Conservation (phyloP, 2,888 invertebrate species). For the Philereme transversata region DNA sequence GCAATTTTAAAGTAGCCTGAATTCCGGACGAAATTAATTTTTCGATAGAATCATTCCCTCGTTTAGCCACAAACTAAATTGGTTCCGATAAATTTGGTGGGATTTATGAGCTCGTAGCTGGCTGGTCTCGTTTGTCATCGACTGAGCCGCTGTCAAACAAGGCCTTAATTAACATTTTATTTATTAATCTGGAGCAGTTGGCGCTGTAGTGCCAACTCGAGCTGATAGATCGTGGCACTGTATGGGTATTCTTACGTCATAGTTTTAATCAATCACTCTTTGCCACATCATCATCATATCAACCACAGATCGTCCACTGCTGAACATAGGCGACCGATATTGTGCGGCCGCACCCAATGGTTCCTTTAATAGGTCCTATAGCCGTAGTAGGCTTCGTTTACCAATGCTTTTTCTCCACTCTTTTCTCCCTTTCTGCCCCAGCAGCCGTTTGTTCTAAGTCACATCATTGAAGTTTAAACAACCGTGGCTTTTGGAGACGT, state of each 20-base stretch:
- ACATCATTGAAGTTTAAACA: too few relatives aligned
- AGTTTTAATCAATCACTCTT: background rate
- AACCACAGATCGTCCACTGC: too few relatives aligned
- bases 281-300: too few relatives aligned
- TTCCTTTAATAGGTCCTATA: too few relatives aligned
- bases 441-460: too few relatives aligned
- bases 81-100: constrained; percentile 19
- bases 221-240: background rate
- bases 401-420: too few relatives aligned
- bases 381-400: too few relatives aligned
- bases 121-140: constrained; percentile 29
- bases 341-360: too few relatives aligned
- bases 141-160: constrained; percentile 20
- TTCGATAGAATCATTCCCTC: constrained; percentile 5
- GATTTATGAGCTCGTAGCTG: constrained; percentile 18
- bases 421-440: too few relatives aligned
- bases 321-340: too few relatives aligned
- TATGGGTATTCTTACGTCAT: background rate
- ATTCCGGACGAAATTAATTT: background rate
- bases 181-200: constrained; percentile 27
- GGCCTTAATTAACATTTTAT: constrained; percentile 33
- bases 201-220: constrained; percentile 13
- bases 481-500: too few relatives aligned
- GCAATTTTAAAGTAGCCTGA: too few relatives aligned
- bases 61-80: constrained; percentile 19